A percentile compares a stretch with the other conserved stretches of the same genome.
phyloP scores from a whole-genome alignment of 2,113 vertebrate genomes.

The Puma concolor region DNA sequence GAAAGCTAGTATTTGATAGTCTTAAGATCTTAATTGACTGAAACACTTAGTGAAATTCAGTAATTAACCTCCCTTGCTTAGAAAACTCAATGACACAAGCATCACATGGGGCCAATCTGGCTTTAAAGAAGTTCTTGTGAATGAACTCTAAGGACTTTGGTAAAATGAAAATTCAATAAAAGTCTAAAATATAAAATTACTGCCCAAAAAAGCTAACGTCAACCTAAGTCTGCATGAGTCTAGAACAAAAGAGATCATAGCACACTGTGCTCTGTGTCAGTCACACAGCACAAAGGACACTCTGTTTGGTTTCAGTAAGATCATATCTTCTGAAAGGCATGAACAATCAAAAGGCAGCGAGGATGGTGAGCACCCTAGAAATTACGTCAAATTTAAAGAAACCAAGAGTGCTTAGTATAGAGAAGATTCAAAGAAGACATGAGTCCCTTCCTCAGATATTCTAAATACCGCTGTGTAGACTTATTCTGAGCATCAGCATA shows the following conservation, averaged over 20 bases:
- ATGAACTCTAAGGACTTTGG: neutral
- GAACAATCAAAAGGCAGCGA: neutral
- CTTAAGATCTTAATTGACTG: neutral
- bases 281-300: neutral
- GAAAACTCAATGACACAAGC: neutral
- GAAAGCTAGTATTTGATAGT: slow-evolving; percentile 19
- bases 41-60: neutral
- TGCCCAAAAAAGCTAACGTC: neutral
- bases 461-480: neutral
- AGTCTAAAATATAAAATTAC: neutral
- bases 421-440: neutral
- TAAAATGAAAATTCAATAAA: neutral
- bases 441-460: neutral
- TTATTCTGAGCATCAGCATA: neutral
- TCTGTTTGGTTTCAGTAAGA: neutral
- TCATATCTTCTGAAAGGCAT: neutral
- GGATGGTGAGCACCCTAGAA: neutral
- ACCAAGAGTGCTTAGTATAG: neutral
- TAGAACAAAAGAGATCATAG: neutral
- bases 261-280: neutral
- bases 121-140: neutral
- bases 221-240: neutral
- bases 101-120: neutral
- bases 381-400: neutral
- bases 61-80: neutral